Evolutionary conservation across 2,113 vertebrate species (phyloP), one percentile per base, ranked within the genome.

Genomic region (Prietella phreatophila): DNA sequence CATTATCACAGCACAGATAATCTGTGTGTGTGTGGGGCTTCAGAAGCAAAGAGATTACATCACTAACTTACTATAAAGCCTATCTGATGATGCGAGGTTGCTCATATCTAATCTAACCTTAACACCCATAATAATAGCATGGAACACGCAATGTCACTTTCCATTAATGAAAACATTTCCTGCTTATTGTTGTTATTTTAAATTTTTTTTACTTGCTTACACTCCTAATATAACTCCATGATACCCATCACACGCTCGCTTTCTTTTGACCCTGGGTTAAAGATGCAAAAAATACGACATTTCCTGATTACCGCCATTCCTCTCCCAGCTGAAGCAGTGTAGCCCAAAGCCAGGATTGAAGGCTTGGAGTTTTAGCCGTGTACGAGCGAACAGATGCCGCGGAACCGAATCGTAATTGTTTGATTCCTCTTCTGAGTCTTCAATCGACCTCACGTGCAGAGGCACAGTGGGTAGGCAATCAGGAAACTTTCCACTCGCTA

Each of bases 81-180:
- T 63, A 87, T 83, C 85, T 84, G 81, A 87, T 79, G 81, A 85
- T 67, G 85, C 1, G 50, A 76, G 84, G 58, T 71, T 56, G 42
- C 67, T 85, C 53, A 30, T 86, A 89, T 89, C 88, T 89, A 76
- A 86, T 86, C 88, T 75, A 78, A 82, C 58, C 67, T 86, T 76
- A 17, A 73, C 30, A 85, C 53, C 13, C 50, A 42, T 39, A 33
- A 75, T 88, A 50, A 82, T 30, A 55, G 47, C 50, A 20, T 30
- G 42, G 56, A 61, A 27, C 63, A 17, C 14, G 1, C 75, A 55
- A 82, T 67, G 78, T 58, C 50, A 58, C 42, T 82, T 83, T 42
- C 9, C 63, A 56, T 39, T 15, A 27, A 58, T 53, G 47, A 55
- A 79, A 53, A n/a, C 7, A 78, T 36, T 33, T 56, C 65, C 47